These are phyloP conservation scores for Paralinhomoeus sp. DNA, from an alignment of 2,888 invertebrate genomes.

Conservation along the genomic window DNA sequence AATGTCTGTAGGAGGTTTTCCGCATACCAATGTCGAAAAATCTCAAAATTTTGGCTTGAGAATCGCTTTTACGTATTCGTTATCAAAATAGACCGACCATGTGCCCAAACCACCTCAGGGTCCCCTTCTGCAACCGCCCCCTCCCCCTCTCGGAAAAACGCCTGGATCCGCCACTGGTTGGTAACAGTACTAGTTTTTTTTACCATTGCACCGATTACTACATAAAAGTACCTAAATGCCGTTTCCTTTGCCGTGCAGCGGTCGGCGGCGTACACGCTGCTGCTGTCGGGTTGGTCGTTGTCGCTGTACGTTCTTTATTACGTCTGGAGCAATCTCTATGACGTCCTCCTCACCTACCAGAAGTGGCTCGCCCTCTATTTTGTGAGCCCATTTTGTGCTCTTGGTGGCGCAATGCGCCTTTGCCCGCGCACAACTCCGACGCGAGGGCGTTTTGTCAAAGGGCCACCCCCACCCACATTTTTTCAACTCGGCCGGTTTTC, in stretches of 20 bases:
- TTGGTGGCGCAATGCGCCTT: not conserved
- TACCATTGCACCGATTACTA: not conserved
- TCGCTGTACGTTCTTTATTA: slow-evolving; percentile 22
- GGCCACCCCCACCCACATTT: no score
- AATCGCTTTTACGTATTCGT: no score
- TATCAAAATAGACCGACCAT: no score
- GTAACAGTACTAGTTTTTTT: not conserved
- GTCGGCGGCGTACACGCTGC: slow-evolving; percentile 20
- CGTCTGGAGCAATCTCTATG: slow-evolving; percentile 19
- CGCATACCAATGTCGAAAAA: no score
- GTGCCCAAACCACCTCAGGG: no score
- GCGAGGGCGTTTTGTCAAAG: not conserved
- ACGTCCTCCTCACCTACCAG: slow-evolving; percentile 23
- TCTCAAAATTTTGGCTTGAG: no score
- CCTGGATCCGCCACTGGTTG: no score
- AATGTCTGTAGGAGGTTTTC: no score
- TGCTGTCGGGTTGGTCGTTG: slow-evolving; percentile 26
- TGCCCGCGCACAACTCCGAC: not conserved
- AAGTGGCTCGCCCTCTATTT: slow-evolving; percentile 27
- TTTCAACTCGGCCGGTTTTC: no score
- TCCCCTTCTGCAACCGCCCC: no score
- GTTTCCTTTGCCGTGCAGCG: slow-evolving; percentile 15
- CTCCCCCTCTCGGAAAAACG: no score
- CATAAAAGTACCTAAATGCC: not conserved
- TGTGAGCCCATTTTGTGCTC: slow-evolving; percentile 6